Evolutionary conservation across 2,888 invertebrate genomes (phyloP).

Genomic region (Temnothorax unifasciatus): DNA sequence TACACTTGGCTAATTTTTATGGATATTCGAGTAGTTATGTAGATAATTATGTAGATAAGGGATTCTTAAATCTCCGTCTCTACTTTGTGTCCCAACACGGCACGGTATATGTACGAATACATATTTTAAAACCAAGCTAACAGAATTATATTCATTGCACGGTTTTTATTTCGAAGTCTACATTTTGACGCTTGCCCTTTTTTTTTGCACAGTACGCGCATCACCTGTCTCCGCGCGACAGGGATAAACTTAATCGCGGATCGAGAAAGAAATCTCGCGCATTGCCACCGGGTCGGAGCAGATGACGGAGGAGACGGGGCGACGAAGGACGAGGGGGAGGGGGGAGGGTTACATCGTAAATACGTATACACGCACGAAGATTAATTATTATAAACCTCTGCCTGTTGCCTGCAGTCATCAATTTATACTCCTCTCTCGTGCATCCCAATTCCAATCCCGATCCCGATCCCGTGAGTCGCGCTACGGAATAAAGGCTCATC

Average conservation of each 20-base stretch:
- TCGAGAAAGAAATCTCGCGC: constrained; percentile 53
- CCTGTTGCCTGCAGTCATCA: constrained; percentile 85
- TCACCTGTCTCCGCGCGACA: constrained; percentile 52
- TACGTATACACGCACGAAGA: constrained; percentile 81
- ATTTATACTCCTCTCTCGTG: constrained; percentile 81
- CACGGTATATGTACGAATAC: not conserved
- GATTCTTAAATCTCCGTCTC: not conserved
- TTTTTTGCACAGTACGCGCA: constrained; percentile 37
- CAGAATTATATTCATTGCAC: constrained; percentile 31
- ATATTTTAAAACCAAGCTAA: not conserved
- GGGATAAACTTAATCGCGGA: constrained; percentile 51
- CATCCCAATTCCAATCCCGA: constrained; percentile 82
- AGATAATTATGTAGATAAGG: not conserved
- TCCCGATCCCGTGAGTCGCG: constrained; percentile 77
- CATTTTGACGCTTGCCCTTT: constrained; percentile 9
- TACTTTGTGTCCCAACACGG: not conserved
- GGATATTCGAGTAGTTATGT: not conserved
- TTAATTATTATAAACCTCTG: constrained; percentile 86
- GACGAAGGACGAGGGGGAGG: constrained; percentile 47
- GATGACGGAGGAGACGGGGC: constrained; percentile 47
- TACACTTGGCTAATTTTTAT: not conserved
- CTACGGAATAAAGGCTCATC: constrained; percentile 83
- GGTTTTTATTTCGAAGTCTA: constrained; percentile 14
- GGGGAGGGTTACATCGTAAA: constrained; percentile 58
- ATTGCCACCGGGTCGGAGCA: constrained; percentile 51